phyloP scores from a whole-genome alignment of 2,113 vertebrate species.

The Pardalotus punctatus region DNA sequence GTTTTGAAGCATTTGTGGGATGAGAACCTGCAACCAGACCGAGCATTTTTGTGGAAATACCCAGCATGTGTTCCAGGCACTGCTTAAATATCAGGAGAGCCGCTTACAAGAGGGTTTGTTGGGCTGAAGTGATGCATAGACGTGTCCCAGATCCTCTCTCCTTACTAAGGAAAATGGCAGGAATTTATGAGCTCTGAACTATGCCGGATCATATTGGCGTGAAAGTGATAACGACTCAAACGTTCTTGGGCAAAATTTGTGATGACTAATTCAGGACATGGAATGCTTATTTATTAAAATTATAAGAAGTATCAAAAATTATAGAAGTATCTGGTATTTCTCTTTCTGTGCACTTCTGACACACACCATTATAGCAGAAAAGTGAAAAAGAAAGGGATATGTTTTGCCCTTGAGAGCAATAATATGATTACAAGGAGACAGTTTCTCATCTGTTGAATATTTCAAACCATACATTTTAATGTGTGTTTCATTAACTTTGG shows the following conservation, averaged over 20 bases:
- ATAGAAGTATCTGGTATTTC: background rate
- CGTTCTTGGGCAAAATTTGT: background rate
- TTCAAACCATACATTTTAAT: conserved; percentile 58
- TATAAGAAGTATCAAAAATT: background rate
- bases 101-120: background rate
- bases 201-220: rapidly evolving
- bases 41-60: background rate
- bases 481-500: conserved; percentile 50
- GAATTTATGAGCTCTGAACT: background rate
- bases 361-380: background rate
- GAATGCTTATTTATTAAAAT: background rate
- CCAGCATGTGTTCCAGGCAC: background rate
- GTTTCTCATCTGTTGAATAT: conserved; percentile 19
- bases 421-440: background rate
- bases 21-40: background rate
- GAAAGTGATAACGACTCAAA: background rate
- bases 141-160: background rate
- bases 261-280: background rate
- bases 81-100: background rate
- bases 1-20: background rate
- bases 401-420: conserved; percentile 22
- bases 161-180: background rate
- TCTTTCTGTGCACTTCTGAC: background rate
- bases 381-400: background rate
- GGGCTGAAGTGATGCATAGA: background rate